Percentiles rank a stretch among this genome's conserved stretches.
Evolutionary conservation across 1,140 invertebrate genomes (phyloP).

Genomic region (Platyscapa corneri): DNA sequence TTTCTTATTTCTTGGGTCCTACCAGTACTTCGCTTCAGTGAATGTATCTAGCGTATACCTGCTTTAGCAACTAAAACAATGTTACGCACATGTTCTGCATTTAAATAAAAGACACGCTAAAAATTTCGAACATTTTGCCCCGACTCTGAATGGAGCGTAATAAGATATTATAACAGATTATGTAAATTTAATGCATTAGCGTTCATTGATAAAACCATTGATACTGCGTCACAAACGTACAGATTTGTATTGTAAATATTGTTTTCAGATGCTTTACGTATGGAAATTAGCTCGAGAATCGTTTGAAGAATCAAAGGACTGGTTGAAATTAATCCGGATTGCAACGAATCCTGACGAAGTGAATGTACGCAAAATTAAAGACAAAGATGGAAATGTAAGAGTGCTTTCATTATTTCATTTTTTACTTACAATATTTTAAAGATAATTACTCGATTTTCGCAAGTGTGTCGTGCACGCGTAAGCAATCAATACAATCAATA

Average conservation of each 20-base stretch:
- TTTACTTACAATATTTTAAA: not conserved
- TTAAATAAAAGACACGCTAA: too few species aligned
- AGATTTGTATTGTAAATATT: slow-evolving; percentile 13
- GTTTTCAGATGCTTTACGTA: slow-evolving; percentile 77
- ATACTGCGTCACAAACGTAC: not conserved
- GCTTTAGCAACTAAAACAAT: too few species aligned
- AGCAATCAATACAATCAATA: not conserved
- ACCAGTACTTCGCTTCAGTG: too few species aligned
- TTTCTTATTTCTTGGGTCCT: too few species aligned
- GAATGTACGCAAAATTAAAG: slow-evolving; percentile 74
- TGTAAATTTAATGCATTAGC: not conserved
- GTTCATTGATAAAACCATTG: not conserved
- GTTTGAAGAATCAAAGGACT: slow-evolving; percentile 86
- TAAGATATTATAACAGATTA: not conserved
- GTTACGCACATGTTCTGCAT: too few species aligned
- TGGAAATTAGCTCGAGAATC: slow-evolving; percentile 59
- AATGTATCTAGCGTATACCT: too few species aligned
- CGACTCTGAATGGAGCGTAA: not conserved
- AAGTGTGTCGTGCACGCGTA: not conserved
- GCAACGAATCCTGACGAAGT: slow-evolving; percentile 80
- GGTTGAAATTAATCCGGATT: slow-evolving; percentile 86
- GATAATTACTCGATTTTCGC: not conserved
- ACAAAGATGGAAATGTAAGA: slow-evolving; percentile 49
- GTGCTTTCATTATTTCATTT: slow-evolving; percentile 17
- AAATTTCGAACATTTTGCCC: too few species aligned